A percentile compares a stretch with the other conserved stretches of the same genome.
phyloP scores from a whole-genome alignment of 2,888 invertebrate species.

The Macrosoma leucophasiata region DNA sequence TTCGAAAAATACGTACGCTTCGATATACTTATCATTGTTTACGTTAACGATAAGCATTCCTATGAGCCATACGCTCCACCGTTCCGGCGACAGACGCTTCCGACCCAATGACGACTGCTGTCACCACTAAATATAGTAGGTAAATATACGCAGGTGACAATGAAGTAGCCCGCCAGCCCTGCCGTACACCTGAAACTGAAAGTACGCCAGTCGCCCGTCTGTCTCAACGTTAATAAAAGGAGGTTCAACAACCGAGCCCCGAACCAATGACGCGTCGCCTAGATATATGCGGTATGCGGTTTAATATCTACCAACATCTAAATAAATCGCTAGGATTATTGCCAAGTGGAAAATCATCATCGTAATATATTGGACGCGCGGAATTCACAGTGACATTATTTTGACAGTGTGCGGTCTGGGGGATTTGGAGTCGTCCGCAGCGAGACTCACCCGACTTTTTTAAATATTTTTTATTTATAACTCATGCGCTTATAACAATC shows the following conservation, averaged over 20 bases:
- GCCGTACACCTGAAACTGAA: constrained; percentile 44
- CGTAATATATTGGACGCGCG: constrained; percentile 71
- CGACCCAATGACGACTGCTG: constrained; percentile 36
- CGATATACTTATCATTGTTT: too few species aligned
- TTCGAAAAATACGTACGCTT: too few species aligned
- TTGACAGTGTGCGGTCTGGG: constrained; percentile 66
- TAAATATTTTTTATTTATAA: constrained; percentile 46
- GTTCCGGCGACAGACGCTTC: constrained; percentile 55
- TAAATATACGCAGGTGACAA: constrained; percentile 49
- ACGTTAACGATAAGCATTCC: too few species aligned
- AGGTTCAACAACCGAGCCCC: constrained; percentile 66
- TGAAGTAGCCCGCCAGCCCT: constrained; percentile 52
- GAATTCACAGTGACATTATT: constrained; percentile 75
- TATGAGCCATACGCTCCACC: too few species aligned
- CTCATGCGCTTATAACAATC: constrained; percentile 31
- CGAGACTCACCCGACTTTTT: constrained; percentile 40
- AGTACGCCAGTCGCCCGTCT: constrained; percentile 36
- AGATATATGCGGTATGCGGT: constrained; percentile 68
- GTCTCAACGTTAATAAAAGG: constrained; percentile 52
- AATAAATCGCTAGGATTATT: constrained; percentile 75
- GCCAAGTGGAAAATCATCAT: constrained; percentile 72
- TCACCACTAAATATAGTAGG: constrained; percentile 61
- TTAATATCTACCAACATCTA: constrained; percentile 69
- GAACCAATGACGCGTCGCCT: constrained; percentile 55
- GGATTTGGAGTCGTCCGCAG: constrained; percentile 52